These are phyloP conservation scores for Luehdorfia chinensis DNA, from an alignment of 1,140 invertebrate species.

Conservation along the genomic window DNA sequence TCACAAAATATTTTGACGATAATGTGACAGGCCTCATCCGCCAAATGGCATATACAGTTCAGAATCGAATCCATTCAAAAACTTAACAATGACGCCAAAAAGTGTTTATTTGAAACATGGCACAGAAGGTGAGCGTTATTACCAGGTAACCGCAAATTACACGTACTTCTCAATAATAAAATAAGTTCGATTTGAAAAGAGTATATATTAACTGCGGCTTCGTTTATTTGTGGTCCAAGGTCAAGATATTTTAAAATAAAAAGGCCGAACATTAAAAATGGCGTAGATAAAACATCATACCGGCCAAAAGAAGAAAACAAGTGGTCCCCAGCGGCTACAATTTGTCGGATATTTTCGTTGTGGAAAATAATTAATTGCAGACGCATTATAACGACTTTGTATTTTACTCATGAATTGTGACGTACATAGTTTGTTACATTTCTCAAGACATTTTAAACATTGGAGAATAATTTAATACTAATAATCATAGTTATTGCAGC, in stretches of 20 bases:
- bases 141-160: slow-evolving; percentile 14
- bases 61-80: slow-evolving; percentile 4
- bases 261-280: slow-evolving; percentile 42
- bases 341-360: slow-evolving; percentile 41
- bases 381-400: no score
- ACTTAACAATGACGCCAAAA: slow-evolving; percentile 8
- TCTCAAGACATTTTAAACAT: no score
- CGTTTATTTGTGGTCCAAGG: slow-evolving; percentile 59
- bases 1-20: slow-evolving; percentile 14
- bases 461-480: no score
- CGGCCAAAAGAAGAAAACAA: slow-evolving; percentile 34
- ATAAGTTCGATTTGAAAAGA: no score
- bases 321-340: slow-evolving; percentile 34
- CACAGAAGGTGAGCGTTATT: neutral
- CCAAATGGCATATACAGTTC: slow-evolving; percentile 33
- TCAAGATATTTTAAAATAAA: slow-evolving; percentile 32
- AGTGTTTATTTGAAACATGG: neutral
- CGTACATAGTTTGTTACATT: no score
- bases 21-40: slow-evolving; percentile 33
- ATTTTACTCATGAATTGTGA: no score
- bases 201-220: no score
- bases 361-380: no score
- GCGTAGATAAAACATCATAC: slow-evolving; percentile 25
- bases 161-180: no score
- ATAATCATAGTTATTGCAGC: no score